Evolutionary conservation across 2,888 invertebrate genomes (phyloP).

Genomic region (Spicauda simplicius): DNA sequence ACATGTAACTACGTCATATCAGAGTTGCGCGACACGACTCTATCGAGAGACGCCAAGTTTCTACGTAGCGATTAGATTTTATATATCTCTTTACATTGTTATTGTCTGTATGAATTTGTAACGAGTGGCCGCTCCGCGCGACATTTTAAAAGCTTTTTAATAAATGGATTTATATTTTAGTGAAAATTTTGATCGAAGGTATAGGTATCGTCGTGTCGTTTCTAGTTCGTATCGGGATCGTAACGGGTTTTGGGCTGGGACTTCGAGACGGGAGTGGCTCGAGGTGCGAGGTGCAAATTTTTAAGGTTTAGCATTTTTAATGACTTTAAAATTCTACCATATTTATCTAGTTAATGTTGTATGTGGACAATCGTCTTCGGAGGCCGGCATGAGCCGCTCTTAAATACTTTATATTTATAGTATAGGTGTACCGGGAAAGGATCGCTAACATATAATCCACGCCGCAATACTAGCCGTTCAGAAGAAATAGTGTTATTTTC

Average conservation of each 20-base stretch:
- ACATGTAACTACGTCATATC: slow-evolving; percentile 38
- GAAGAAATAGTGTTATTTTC: not conserved
- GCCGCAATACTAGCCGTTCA: not conserved
- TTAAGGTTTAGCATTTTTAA: slow-evolving; percentile 2
- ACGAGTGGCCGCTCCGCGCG: slow-evolving; percentile 14
- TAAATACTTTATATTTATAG: not conserved
- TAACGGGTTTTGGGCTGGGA: slow-evolving; percentile 9
- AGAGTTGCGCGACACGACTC: slow-evolving; percentile 19
- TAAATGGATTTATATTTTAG: slow-evolving; percentile 20
- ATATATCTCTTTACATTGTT: slow-evolving; percentile 53
- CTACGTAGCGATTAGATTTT: slow-evolving; percentile 44
- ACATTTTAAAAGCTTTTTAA: slow-evolving; percentile 35
- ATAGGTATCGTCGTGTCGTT: slow-evolving; percentile 5
- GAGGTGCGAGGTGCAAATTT: not conserved
- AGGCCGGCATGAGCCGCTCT: not conserved
- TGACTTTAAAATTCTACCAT: slow-evolving; percentile 14
- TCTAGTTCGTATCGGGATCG: slow-evolving; percentile 13
- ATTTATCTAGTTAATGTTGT: slow-evolving; percentile 14
- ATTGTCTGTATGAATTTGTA: slow-evolving; percentile 40
- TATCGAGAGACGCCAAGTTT: slow-evolving; percentile 25
- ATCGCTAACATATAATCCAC: not conserved
- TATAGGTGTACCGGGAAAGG: not conserved
- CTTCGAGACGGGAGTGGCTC: not conserved
- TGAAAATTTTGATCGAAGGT: not conserved
- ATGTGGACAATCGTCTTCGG: not conserved